Evolutionary conservation across 2,113 vertebrate species (phyloP), one percentile per base, ranked within the genome.

Genomic region (Oncorhynchus masou): DNA sequence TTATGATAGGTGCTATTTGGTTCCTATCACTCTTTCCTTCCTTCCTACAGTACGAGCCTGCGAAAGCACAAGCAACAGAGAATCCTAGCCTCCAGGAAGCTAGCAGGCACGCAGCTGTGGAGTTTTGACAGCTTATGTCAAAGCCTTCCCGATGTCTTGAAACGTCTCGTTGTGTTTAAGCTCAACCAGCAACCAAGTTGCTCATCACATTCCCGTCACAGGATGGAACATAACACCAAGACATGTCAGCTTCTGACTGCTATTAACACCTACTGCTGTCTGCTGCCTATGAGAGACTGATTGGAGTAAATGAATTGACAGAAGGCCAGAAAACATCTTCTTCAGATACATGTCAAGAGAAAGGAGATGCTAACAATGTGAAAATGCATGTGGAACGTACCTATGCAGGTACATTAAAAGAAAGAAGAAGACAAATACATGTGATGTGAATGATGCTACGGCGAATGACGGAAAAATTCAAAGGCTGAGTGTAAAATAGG

Each of bases 41-140:
- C 39, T 45, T n/a, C 60, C 60, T 29, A 68, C 34, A 34, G 34
- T 34, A 8, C 4, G 4, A 3, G 5, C 79, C 79, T 82, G 83
- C 76, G 57, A 76, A 70, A 64, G 70, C 83, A 87, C 81, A 75
- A 67, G 51, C 12, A 68, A 68, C 29, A 81, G 70, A 16, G 65
- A 75, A 76, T 72, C 45, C 62, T 60, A 57, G 66, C 75, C 76
- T 59, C 31, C 67, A 73, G 76, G 71, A 27, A 49, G 20, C 45
- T 51, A 67, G 70, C 57, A n/a, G n/a, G 39, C 39, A 45, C 39
- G 39, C 39, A 45, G 75, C 73, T 8, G 39, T 65, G 51, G 74
- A 27, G 45, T 64, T 78, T 78, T 88, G 85, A 85, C 85, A 84
- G 81, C 79, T 84, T 54, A 62, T 73, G 76, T 84, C 82, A 78